Base-by-base conservation (phyloP, 2,113 vertebrate genomes). In the Sapajus apella region DNA sequence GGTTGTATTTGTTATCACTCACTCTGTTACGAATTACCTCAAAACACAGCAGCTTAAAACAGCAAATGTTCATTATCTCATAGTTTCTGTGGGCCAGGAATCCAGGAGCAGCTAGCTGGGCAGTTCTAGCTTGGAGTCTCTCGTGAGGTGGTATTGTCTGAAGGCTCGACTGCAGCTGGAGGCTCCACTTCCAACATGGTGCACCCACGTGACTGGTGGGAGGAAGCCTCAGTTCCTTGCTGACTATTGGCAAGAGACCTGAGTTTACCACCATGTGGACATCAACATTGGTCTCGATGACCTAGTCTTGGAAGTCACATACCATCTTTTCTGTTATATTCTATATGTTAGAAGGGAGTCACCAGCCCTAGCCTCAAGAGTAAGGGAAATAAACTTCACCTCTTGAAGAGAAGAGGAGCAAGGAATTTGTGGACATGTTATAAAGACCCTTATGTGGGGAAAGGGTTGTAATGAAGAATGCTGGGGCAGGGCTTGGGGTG, bases 301-400 rank as follows among this genome's bases (percentile, higher is more conserved):
- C 47, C 45, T 70, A 10, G 21, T 56, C 83, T 94, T 30, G 18
- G 37, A 76, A 70, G 55, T 88, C 56, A 27, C 8, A 66, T 11
- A 18, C 8, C 8, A 14, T 66, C 23, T 92, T 68, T 64, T 30
- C 32, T 52, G 21, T 76, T 35, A 6, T 55, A 18, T 8, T 87
- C 68, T n/a, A 0, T 68, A 56, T 93, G 21, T 92, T 82, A 72
- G 77, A 89, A 95, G 83, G 45, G 61, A 96, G 83, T 89, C n/a
- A 18, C 14, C 61, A 92, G 58, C 14, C 52, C 27, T 35, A 92
- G 2, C 43, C 61, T 80, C 47, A 47, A 76, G 56, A 81, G 43
- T 47, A 52, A 1, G 32, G 68, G 47, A 58, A 37, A 64, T 68
- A 68, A 76, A 76, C 43, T 64, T 25, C 32, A 45, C 2, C 43